A percentile compares a stretch with the other conserved stretches of the same genome.
phyloP scores from a whole-genome alignment of 2,888 invertebrate genomes.

The Dicyrtoma fusca region DNA sequence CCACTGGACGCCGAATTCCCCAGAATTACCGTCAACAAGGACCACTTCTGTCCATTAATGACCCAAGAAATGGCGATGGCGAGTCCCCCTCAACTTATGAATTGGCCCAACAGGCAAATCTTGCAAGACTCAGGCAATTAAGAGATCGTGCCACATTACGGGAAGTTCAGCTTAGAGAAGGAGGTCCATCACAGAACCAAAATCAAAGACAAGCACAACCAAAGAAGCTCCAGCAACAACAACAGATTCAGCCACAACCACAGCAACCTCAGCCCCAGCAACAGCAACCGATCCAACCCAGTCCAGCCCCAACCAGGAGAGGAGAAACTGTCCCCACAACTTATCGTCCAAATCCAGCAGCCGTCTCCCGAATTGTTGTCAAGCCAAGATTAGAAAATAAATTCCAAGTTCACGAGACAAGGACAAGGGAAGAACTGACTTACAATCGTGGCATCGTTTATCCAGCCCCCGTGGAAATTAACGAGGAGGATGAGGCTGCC shows the following conservation, averaged over 20 bases:
- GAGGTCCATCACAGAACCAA: too few relatives aligned
- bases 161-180: too few relatives aligned
- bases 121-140: not conserved
- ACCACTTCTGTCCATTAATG: too few relatives aligned
- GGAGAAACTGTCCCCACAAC: constrained; percentile 15
- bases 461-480: constrained; percentile 32
- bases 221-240: not conserved
- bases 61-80: too few relatives aligned
- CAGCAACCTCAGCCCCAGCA: constrained; percentile 16
- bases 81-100: too few relatives aligned
- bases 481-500: constrained; percentile 26
- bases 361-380: constrained; percentile 29
- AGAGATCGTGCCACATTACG: too few relatives aligned
- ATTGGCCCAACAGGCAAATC: not conserved
- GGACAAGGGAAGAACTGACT: not conserved
- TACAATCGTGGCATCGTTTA: constrained; percentile 13
- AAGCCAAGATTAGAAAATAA: constrained; percentile 33
- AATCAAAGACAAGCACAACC: not conserved
- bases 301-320: not conserved
- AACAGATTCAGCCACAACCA: not conserved
- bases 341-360: constrained; percentile 29
- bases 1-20: constrained; percentile 9
- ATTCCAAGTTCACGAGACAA: constrained; percentile 20
- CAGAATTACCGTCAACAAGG: not conserved
- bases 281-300: not conserved